Conservation (phyloP, 2,113 vertebrate genomes). For the Chrysochloris asiatica region DNA sequence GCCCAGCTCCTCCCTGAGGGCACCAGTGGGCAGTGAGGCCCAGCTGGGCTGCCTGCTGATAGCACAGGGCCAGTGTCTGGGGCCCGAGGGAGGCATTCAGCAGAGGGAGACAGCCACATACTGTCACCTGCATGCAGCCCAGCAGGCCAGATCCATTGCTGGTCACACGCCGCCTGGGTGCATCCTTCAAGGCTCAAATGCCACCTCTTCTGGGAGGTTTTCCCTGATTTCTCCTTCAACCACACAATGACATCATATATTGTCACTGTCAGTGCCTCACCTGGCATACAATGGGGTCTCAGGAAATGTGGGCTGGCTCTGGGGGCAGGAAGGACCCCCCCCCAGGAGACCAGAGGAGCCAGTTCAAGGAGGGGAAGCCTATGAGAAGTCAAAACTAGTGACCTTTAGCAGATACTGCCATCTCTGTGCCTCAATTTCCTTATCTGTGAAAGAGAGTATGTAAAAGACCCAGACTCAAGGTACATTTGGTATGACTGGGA, state of each 20-base stretch:
- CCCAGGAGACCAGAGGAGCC: background rate
- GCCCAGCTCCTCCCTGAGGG: background rate
- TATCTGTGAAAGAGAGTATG: accelerated
- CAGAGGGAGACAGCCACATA: background rate
- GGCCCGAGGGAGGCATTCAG: background rate
- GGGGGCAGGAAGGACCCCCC: background rate
- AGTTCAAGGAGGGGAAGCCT: no score
- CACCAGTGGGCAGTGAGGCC: background rate
- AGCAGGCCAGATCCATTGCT: background rate
- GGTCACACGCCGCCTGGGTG: background rate
- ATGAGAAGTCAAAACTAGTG: background rate
- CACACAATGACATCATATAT: background rate
- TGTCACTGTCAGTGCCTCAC: background rate
- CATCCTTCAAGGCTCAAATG: background rate
- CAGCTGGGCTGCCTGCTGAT: conserved; percentile 15
- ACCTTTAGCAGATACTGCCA: accelerated
- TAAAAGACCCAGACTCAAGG: background rate
- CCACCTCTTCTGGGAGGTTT: background rate
- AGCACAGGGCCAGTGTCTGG: background rate
- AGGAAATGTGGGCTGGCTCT: background rate
- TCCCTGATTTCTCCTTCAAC: background rate
- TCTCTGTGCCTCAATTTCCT: conserved; percentile 1
- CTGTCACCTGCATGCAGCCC: background rate
- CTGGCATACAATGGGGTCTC: background rate
- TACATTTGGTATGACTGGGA: no score